Base-by-base conservation (phyloP, 2,113 vertebrate genomes). In the Ammodytes marinus region DNA sequence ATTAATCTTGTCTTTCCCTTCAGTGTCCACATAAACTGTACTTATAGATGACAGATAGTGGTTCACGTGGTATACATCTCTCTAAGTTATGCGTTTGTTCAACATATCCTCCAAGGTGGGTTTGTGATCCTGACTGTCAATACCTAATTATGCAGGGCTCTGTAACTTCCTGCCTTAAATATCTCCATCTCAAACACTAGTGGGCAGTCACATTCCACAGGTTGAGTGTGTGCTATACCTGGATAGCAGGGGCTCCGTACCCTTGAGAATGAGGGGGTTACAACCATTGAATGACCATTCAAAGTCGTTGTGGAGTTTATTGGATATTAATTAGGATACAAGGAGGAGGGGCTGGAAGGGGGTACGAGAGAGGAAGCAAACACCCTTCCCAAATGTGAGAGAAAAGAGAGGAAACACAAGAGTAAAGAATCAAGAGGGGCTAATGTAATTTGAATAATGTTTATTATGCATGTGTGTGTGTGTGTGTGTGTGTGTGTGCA, bases 181-280 rank as follows among this genome's bases (percentile, higher is more conserved):
- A 67, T 85, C 9, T 87, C 17, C 11, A 59, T 70, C 63, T 87
- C 55, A 58, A 87, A 89, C 88, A 91, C 90, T 91, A 92, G 91
- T 93, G 89, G 93, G 89, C 91, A 91, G 91, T 92, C 86, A 86
- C 71, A 92, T 86, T 84, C 88, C 87, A 89, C 68, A 80, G 68
- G 9, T 66, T 73, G 37, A 68, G 45, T 76, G 58, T 42, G 42
- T 8, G 39, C 27, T 59, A 14, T 61, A 90, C 81, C 69, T 82
- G 79, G 47, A 81, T 57, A 50, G 17, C 50, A 69, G 78, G 66
- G 69, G 78, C 71, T 64, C 74, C 88, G 85, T 89, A 89, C 82
- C 83, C 90, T 93, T 94, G 90, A 92, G 27, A 90, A 86, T 86
- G 53, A 76, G 86, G 70, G 82, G 86, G 86, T 81, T 91, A 85